phyloP scores from a whole-genome alignment of 2,888 invertebrate species.

The Steinernema carpocapsae region DNA sequence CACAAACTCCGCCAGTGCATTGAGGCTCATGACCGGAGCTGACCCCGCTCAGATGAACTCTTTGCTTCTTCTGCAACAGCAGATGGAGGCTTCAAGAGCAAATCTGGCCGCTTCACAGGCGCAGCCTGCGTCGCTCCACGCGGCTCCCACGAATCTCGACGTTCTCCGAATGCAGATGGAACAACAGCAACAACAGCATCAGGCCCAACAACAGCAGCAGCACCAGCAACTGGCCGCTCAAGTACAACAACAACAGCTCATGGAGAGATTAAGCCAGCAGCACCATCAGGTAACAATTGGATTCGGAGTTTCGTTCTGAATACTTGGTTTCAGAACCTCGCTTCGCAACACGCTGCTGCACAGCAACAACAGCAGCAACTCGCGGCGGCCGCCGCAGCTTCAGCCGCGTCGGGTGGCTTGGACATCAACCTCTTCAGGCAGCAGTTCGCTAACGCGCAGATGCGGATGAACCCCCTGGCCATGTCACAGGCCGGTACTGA shows the following conservation, averaged over 20 bases:
- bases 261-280: neutral
- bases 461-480: neutral
- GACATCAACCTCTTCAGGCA: slow-evolving; percentile 29
- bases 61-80: neutral
- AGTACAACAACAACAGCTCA: neutral
- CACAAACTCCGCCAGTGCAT: neutral
- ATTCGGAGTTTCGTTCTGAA: neutral
- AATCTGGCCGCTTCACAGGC: neutral
- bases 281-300: neutral
- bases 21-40: slow-evolving; percentile 4
- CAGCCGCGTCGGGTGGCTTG: neutral
- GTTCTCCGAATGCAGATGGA: slow-evolving; percentile 9
- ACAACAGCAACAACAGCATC: slow-evolving; percentile 12
- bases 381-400: no score
- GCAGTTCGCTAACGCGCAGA: slow-evolving; percentile 17
- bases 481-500: neutral
- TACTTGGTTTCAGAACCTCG: no score
- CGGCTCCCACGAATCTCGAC: neutral
- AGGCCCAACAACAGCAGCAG: neutral
- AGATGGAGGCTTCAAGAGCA: slow-evolving; percentile 24
- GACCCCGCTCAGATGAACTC: slow-evolving; percentile 1
- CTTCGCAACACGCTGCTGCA: no score
- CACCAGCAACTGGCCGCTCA: neutral
- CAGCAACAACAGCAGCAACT: slow-evolving; percentile 24
- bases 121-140: neutral